A percentile compares a stretch with the other conserved stretches of the same genome.
Evolutionary conservation across 64 coral and sea anemone species (phyloP).

Genomic region (Actinia equina): DNA sequence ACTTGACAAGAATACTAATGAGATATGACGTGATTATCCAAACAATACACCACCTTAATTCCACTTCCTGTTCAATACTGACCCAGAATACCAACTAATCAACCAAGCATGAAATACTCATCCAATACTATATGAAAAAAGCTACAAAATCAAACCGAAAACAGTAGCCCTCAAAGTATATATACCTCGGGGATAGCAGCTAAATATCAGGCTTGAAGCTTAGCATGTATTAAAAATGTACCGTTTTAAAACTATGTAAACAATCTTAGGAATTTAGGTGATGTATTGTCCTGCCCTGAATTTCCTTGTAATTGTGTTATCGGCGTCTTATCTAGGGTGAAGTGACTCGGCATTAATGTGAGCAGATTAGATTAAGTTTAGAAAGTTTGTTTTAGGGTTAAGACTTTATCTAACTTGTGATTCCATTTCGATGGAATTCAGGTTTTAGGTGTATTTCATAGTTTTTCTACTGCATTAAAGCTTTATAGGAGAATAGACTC

Average conservation of each 20-base stretch:
- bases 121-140: neutral
- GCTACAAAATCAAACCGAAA: neutral
- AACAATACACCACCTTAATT: neutral
- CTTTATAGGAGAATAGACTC: no score
- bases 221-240: neutral
- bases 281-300: neutral
- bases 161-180: neutral
- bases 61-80: neutral
- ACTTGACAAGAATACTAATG: constrained; percentile 2
- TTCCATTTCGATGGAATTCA: no score
- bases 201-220: neutral
- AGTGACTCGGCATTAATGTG: neutral
- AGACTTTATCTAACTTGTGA: no score
- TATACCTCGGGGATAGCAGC: neutral
- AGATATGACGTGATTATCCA: neutral
- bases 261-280: neutral
- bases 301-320: neutral
- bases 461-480: no score
- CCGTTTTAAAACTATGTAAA: neutral
- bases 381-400: neutral
- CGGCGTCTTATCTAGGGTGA: neutral
- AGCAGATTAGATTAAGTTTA: neutral
- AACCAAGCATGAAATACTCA: neutral
- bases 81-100: neutral
- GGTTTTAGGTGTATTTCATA: no score